Evolutionary conservation across 2,113 vertebrate species (phyloP).

Genomic region (Ceratotherium simum): DNA sequence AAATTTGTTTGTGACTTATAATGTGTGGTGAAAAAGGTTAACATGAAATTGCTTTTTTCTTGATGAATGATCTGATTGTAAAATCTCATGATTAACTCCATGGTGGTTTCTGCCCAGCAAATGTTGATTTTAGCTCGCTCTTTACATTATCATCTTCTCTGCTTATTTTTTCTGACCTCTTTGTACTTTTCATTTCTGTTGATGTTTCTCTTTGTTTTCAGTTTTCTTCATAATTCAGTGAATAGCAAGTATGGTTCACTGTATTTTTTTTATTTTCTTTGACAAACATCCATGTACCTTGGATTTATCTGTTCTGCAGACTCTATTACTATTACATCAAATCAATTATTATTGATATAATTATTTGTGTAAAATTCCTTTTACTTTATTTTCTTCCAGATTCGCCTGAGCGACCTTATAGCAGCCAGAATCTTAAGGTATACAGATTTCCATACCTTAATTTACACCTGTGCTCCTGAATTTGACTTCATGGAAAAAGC

Average conservation of each 20-base stretch:
- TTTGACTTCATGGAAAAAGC: constrained; percentile 98
- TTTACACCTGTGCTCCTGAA: constrained; percentile 96
- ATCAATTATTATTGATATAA: background rate
- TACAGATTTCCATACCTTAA: constrained; percentile 97
- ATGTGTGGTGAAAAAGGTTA: background rate
- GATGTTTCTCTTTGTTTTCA: background rate
- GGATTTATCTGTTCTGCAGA: background rate
- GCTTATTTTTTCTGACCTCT: background rate
- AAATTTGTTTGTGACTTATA: constrained; percentile 2
- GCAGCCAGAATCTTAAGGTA: constrained; percentile 97
- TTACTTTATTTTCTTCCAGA: constrained; percentile 86
- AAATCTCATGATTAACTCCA: background rate
- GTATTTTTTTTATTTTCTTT: background rate
- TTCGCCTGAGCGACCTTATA: constrained; percentile 96
- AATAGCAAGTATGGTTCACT: background rate
- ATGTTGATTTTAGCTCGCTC: background rate
- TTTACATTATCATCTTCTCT: background rate
- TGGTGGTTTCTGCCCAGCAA: background rate
- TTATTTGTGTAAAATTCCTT: constrained; percentile 36
- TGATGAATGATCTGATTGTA: background rate
- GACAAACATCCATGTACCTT: background rate
- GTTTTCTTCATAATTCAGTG: background rate
- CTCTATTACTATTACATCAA: background rate
- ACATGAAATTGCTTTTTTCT: background rate
- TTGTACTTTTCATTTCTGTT: background rate